Conservation (phyloP, 1,140 invertebrate genomes). For the Eupristina koningsbergeri region DNA sequence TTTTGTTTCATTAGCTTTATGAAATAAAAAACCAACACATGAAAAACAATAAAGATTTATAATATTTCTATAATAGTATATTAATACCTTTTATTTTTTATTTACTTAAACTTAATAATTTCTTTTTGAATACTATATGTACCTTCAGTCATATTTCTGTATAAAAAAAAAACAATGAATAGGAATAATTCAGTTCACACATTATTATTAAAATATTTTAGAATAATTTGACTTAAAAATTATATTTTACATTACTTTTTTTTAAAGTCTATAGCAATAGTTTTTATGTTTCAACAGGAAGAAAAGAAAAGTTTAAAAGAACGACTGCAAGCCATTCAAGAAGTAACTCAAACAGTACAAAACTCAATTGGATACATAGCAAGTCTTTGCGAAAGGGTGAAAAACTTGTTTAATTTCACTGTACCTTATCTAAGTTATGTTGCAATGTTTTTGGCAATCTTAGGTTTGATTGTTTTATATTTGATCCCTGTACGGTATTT, state of each 20-base stretch:
- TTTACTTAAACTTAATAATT: too few relatives aligned
- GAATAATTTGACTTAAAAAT: conserved; percentile 60
- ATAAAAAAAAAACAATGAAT: too few relatives aligned
- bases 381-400: conserved; percentile 91
- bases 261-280: background rate
- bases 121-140: too few relatives aligned
- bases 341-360: conserved; percentile 95
- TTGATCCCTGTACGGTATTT: conserved; percentile 92
- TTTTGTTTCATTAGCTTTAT: too few relatives aligned
- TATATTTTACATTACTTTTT: background rate
- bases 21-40: too few relatives aligned
- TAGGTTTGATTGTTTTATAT: conserved; percentile 87
- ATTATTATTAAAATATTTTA: too few relatives aligned
- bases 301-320: conserved; percentile 97
- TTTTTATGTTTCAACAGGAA: conserved; percentile 76
- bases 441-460: conserved; percentile 84
- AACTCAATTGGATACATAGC: conserved; percentile 94
- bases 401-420: conserved; percentile 98
- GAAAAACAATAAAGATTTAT: too few relatives aligned
- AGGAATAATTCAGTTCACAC: too few relatives aligned
- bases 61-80: too few relatives aligned
- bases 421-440: conserved; percentile 96
- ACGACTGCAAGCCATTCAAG: conserved; percentile 93
- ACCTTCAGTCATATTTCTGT: too few relatives aligned
- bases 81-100: too few relatives aligned